A percentile compares a stretch with the other conserved stretches of the same genome.
Conservation (phyloP, 2,113 vertebrate species). For the Trogon surrucura region DNA sequence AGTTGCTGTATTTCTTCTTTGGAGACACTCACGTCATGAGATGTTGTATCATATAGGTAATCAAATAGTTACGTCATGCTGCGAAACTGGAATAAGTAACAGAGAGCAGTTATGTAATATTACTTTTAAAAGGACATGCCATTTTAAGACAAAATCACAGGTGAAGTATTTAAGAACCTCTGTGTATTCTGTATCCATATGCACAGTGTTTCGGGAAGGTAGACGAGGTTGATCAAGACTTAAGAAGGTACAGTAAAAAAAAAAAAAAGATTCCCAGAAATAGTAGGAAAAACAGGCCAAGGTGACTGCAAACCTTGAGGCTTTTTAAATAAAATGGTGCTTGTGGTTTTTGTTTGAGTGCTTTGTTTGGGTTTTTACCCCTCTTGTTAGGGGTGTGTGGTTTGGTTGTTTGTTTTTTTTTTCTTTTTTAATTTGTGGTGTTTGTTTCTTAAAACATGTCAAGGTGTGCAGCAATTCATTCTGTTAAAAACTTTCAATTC, state of each 20-base stretch:
- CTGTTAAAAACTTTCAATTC: background rate
- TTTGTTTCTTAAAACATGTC: background rate
- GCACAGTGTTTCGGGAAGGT: background rate
- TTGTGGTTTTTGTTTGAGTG: background rate
- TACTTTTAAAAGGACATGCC: fast-evolving
- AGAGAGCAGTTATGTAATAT: background rate
- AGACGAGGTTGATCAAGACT: background rate
- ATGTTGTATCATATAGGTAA: fast-evolving
- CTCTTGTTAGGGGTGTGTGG: no score
- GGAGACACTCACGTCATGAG: background rate
- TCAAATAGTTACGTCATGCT: background rate
- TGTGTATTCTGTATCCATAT: background rate
- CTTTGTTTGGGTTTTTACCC: background rate
- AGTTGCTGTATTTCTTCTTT: background rate
- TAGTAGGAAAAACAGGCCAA: background rate
- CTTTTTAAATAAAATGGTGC: background rate
- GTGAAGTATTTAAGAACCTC: background rate
- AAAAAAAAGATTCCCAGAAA: background rate
- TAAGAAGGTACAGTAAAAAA: background rate
- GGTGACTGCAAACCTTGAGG: background rate
- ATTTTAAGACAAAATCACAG: background rate
- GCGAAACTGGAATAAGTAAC: background rate
- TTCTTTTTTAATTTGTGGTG: no score
- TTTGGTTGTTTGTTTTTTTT: background rate
- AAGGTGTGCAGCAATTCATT: background rate